Evolutionary conservation across 2,888 invertebrate species (phyloP).

Genomic region (Macrosoma leucophasiata): DNA sequence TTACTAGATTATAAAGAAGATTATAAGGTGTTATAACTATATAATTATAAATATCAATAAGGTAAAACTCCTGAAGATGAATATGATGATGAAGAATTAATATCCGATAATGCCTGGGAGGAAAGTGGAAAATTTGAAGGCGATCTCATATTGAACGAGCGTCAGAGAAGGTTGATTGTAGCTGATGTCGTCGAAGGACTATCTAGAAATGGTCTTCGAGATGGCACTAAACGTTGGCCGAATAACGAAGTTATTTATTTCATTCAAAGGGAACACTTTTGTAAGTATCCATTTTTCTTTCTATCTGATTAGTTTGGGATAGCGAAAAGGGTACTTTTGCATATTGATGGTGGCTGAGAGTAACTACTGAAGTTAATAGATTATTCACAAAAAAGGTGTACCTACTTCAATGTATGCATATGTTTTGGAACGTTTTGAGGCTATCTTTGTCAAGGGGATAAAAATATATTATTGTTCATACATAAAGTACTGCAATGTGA

Average conservation of each 20-base stretch:
- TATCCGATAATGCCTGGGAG: slow-evolving; percentile 66
- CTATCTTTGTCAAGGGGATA: no score
- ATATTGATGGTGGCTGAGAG: no score
- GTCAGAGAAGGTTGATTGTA: slow-evolving; percentile 58
- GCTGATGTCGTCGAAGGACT: slow-evolving; percentile 60
- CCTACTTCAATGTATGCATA: no score
- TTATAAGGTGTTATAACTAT: no score
- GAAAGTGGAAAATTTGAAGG: slow-evolving; percentile 72
- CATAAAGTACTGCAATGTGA: no score
- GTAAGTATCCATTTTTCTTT: slow-evolving; percentile 56
- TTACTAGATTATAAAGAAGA: no score
- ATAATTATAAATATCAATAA: slow-evolving; percentile 22
- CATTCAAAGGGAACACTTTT: slow-evolving; percentile 62
- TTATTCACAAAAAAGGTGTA: no score
- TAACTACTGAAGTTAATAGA: no score
- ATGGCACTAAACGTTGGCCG: slow-evolving; percentile 65
- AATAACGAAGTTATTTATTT: slow-evolving; percentile 63
- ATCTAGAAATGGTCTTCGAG: slow-evolving; percentile 60
- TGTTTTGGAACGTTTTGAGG: no score
- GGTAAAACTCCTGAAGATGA: slow-evolving; percentile 43
- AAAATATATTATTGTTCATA: no score
- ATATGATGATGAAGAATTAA: slow-evolving; percentile 47
- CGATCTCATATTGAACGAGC: slow-evolving; percentile 65
- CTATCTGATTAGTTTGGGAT: no score
- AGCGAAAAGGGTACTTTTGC: not conserved